Evolutionary conservation across 23 tunicate genomes (phyloP).

Genomic region (Botrylloides violaceus): DNA sequence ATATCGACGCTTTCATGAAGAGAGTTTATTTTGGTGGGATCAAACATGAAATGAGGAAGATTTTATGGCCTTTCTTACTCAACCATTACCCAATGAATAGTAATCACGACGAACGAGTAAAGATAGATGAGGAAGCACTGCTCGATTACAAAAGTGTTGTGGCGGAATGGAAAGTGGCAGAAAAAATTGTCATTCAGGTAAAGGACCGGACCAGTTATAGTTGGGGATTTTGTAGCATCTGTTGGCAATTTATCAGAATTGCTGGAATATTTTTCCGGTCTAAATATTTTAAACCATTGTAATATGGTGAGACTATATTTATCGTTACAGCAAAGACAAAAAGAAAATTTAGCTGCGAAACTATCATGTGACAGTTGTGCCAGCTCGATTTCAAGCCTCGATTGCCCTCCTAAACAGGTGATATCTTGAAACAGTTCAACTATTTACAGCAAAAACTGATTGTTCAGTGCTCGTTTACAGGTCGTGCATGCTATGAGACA

Average conservation of each 20-base stretch:
- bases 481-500: not conserved
- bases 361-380: conserved; percentile 4
- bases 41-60: conserved; percentile 32
- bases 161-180: conserved; percentile 37
- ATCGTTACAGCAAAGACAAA: no score
- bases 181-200: conserved; percentile 39
- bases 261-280: not conserved
- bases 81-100: conserved; percentile 54
- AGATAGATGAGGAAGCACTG: conserved; percentile 21
- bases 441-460: not conserved
- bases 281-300: not conserved
- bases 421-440: not conserved
- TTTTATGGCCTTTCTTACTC: conserved; percentile 66
- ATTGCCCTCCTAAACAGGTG: conserved; percentile 17
- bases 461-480: not conserved
- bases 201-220: not conserved
- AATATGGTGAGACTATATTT: no score
- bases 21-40: conserved; percentile 72
- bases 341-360: conserved; percentile 12
- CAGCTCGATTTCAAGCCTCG: conserved; percentile 10
- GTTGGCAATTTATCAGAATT: not conserved
- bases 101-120: conserved; percentile 16
- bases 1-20: conserved; percentile 1
- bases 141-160: conserved; percentile 13
- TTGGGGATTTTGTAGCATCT: not conserved